A percentile compares a stretch with the other conserved stretches of the same genome.
These are phyloP conservation scores for Pilophorus perplexus DNA, from an alignment of 2,888 invertebrate genomes.

Conservation along the genomic window DNA sequence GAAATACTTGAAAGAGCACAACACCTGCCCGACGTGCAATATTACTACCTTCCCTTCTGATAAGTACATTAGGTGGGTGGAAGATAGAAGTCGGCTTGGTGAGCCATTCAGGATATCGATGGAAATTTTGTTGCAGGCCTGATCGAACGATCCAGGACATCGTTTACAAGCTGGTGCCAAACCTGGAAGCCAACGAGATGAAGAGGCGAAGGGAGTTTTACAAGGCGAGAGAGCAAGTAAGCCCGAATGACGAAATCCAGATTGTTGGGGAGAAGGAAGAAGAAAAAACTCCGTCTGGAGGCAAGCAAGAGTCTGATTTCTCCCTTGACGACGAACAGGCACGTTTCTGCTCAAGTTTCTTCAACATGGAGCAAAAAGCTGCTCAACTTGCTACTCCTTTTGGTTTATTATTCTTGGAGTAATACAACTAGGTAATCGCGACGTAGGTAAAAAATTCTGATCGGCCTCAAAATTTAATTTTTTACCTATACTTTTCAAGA, in stretches of 20 bases:
- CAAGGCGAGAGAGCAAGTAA: conserved; percentile 91
- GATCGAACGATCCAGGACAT: conserved; percentile 99
- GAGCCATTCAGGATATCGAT: too few relatives aligned
- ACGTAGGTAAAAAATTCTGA: too few relatives aligned
- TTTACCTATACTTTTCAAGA: too few relatives aligned
- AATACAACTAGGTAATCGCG: too few relatives aligned
- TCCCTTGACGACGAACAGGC: conserved; percentile 93
- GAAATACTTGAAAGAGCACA: conserved; percentile 95
- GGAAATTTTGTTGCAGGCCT: too few relatives aligned
- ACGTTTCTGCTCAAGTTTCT: too few relatives aligned
- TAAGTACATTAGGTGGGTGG: conserved; percentile 99
- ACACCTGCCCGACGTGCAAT: conserved; percentile 95
- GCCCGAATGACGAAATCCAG: too few relatives aligned
- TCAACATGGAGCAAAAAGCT: too few relatives aligned
- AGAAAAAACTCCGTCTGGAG: conserved; percentile 66
- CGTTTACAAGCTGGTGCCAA: conserved; percentile 97
- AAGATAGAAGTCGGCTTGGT: too few relatives aligned
- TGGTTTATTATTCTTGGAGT: too few relatives aligned
- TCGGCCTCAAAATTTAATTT: too few relatives aligned
- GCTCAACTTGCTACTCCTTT: too few relatives aligned
- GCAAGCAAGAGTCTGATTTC: conserved; percentile 69
- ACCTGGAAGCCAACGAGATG: conserved; percentile 88
- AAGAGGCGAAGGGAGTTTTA: conserved; percentile 84
- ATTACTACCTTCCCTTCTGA: conserved; percentile 93
- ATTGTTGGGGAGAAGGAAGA: conserved; percentile 72